These are phyloP conservation scores for Paradisaea rubra DNA, from an alignment of 2,113 vertebrate species.

Conservation along the genomic window DNA sequence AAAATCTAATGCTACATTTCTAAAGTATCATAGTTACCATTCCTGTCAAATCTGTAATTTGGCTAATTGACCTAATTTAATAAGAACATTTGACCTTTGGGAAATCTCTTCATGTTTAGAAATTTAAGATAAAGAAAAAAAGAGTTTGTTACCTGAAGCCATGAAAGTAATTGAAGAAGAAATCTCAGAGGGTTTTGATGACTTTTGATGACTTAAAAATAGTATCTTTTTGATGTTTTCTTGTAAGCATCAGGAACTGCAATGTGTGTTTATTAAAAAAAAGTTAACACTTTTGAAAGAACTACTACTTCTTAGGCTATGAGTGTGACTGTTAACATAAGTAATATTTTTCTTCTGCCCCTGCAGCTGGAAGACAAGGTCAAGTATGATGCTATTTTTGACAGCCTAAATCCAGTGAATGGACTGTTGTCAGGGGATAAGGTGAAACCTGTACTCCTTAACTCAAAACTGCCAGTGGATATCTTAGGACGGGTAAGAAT, in stretches of 20 bases:
- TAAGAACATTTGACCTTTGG: background rate
- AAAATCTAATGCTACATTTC: background rate
- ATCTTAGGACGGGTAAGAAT: slow-evolving; percentile 90
- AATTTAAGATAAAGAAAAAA: background rate
- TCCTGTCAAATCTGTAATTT: background rate
- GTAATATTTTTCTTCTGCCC: slow-evolving; percentile 4
- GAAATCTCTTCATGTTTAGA: background rate
- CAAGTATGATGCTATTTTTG: slow-evolving; percentile 96
- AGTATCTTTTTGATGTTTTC: background rate
- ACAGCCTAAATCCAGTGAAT: slow-evolving; percentile 87
- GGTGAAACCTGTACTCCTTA: slow-evolving; percentile 96
- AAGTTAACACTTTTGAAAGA: background rate
- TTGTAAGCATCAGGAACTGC: background rate
- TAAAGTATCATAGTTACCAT: background rate
- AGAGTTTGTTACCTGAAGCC: background rate
- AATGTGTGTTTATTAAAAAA: background rate
- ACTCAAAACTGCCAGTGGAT: slow-evolving; percentile 96
- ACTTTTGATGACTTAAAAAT: background rate
- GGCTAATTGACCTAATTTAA: background rate
- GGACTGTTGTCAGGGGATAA: slow-evolving; percentile 93
- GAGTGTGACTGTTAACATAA: background rate
- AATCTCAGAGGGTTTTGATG: background rate
- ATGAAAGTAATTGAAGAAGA: background rate
- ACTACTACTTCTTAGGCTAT: background rate
- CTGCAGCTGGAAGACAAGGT: slow-evolving; percentile 89